Conservation (phyloP, 2,888 invertebrate genomes). For the Tenthredo amoena region DNA sequence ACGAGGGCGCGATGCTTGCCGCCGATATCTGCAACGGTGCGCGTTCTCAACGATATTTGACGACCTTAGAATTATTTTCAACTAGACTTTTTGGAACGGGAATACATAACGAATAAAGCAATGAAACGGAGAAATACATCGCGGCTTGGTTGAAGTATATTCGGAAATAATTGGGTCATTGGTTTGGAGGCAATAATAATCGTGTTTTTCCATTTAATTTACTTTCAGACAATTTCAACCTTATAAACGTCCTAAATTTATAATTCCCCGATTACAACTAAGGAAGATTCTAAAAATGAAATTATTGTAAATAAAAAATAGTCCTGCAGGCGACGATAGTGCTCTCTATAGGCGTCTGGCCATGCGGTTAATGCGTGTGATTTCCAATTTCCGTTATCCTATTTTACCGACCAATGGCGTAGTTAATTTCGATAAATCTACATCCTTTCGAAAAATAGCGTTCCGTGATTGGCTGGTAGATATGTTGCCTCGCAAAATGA, state of each 20-base stretch:
- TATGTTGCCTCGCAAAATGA: constrained; percentile 50
- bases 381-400: constrained; percentile 53
- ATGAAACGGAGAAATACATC: constrained; percentile 7
- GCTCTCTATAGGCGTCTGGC: constrained; percentile 49
- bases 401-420: constrained; percentile 51
- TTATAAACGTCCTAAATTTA: background rate
- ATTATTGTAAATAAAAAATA: constrained; percentile 33
- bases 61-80: constrained; percentile 31
- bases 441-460: constrained; percentile 42
- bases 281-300: background rate
- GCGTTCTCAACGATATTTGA: constrained; percentile 40
- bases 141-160: background rate
- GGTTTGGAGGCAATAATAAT: background rate
- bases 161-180: constrained; percentile 40
- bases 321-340: constrained; percentile 42
- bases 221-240: background rate
- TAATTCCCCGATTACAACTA: background rate
- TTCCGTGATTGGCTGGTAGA: constrained; percentile 36
- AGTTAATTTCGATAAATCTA: constrained; percentile 29
- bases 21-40: constrained; percentile 31
- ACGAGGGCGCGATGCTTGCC: constrained; percentile 15
- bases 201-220: background rate
- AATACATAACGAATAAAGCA: background rate
- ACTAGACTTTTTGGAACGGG: background rate
- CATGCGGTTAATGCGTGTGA: constrained; percentile 52